Evolutionary conservation across 2,113 vertebrate genomes (phyloP).

Genomic region (Xenotilapia longispinis): DNA sequence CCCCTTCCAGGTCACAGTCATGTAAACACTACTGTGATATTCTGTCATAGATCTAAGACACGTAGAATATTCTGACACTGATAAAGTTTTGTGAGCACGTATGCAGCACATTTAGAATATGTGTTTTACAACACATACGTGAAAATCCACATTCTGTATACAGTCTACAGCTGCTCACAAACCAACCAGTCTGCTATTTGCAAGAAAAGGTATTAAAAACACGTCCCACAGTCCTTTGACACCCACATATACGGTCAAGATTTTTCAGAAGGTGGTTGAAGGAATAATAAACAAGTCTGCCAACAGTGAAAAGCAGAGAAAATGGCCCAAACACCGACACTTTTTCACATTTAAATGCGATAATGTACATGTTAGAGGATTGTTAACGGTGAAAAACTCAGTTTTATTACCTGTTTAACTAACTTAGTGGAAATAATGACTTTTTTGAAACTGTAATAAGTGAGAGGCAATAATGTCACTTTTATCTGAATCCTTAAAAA

Average conservation of each 20-base stretch:
- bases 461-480: not conserved
- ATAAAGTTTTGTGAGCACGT: accelerated
- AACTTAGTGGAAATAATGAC: accelerated
- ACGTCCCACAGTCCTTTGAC: not conserved
- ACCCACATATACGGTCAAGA: not conserved
- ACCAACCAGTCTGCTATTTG: not conserved
- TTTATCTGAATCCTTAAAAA: not conserved
- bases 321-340: accelerated
- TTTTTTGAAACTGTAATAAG: not conserved
- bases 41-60: not conserved
- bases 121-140: not conserved
- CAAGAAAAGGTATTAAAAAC: not conserved
- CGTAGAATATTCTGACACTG: not conserved
- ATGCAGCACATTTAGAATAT: not conserved
- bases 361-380: not conserved
- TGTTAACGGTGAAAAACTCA: accelerated
- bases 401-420: not conserved
- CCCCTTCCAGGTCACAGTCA: not conserved
- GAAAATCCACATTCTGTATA: accelerated
- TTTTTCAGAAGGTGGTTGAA: not conserved
- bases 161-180: not conserved
- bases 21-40: not conserved
- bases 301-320: not conserved
- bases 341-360: accelerated
- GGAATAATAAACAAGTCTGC: not conserved